Evolutionary conservation across 2,113 vertebrate genomes (phyloP), one percentile per base, ranked within the genome.

Genomic region (Boulengeromyrus knoepffleri): DNA sequence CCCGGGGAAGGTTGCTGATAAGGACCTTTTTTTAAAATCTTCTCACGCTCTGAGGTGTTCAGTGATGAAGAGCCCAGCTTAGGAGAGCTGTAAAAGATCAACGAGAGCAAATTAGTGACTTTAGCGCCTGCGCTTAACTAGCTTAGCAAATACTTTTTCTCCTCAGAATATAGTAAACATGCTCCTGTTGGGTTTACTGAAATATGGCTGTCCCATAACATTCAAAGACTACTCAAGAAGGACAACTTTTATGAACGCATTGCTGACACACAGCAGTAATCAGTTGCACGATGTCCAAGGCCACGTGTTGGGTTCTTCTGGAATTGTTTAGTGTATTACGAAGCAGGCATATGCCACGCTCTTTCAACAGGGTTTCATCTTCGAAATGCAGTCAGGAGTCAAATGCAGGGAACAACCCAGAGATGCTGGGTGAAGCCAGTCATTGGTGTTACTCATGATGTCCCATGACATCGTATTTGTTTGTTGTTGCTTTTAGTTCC

Each of bases 1-100:
- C 88, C 45, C 58, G 52, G 36, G 62, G 46, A 80, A 87, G 86
- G 49, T 47, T 31, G 66, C 90, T 84, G 90, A 90, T 90, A 90
- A 90, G 85, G 87, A 88, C 27, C 6, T 80, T 56, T 80, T 42
- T 77, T 39, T 27, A 27, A 31, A 70, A 80, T 42, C 62, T 90
- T 90, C 90, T 88, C 90, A 90, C 90, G 86, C 86, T 88, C 27
- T 8, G 27, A 58, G 17, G 13, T 42, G 42, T 45, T 47, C 58
- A 42, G 50, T 45, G 74, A 70, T 47, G 56, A 15, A 15, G 13
- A 88, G 58, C 10, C 62, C 24, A 24, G 88, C 62, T 70, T 70
- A 5, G 27, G 62, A 12, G 27, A 31, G 10, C 62, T 31, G 62
- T 31, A 5, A 70, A 70, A 31, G 62, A 31, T 70, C 56, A 70